Conservation (phyloP, 2,797 vertebrate species). For the Prunella strophiata region DNA sequence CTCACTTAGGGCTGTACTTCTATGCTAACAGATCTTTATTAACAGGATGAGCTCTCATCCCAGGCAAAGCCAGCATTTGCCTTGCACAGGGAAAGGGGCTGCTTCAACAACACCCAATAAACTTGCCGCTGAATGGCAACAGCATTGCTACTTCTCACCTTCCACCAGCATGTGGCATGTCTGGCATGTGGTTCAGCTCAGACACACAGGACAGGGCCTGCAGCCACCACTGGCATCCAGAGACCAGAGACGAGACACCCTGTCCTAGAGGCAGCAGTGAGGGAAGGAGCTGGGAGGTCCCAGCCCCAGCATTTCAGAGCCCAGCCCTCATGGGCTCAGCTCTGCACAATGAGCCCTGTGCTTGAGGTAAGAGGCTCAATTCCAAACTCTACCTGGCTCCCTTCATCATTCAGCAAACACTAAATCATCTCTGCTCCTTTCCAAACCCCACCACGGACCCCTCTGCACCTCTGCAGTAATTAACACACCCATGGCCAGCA, state of each 20-base stretch:
- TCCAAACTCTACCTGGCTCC: too few species aligned
- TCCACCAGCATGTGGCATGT: fast-evolving
- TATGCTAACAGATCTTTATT: fast-evolving
- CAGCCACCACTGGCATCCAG: not conserved
- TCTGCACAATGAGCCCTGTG: not conserved
- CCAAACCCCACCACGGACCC: not conserved
- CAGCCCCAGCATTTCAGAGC: not conserved
- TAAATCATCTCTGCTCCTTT: not conserved
- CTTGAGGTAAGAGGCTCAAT: not conserved
- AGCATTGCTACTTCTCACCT: not conserved
- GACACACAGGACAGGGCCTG: not conserved
- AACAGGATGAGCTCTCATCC: too few species aligned
- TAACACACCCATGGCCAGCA: not conserved
- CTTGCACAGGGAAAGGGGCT: not conserved
- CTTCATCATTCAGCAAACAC: fast-evolving
- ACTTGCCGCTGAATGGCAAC: not conserved
- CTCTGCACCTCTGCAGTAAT: not conserved
- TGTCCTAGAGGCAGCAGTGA: fast-evolving
- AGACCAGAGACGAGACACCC: not conserved
- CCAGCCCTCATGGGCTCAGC: not conserved
- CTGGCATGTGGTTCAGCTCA: not conserved
- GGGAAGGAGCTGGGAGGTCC: not conserved
- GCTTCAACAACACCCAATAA: not conserved
- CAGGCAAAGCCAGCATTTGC: not conserved
- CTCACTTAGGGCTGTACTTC: not conserved